Evolutionary conservation across 2,888 invertebrate genomes (phyloP).

Genomic region (Biston stratarius): DNA sequence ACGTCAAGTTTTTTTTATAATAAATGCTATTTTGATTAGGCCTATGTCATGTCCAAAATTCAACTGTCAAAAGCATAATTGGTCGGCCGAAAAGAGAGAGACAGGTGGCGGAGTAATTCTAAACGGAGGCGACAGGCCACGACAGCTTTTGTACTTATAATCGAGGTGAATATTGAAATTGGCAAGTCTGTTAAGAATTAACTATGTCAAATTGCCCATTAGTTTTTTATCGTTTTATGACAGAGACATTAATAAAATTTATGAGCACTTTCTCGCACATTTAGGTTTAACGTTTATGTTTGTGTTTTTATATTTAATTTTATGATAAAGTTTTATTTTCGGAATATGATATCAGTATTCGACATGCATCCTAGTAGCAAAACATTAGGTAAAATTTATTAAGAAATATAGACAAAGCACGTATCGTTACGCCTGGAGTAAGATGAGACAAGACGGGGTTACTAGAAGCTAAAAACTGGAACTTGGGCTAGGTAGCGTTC

Average conservation of each 20-base stretch:
- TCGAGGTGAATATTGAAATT: constrained; percentile 41
- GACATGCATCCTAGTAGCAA: too few relatives aligned
- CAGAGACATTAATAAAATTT: constrained; percentile 42
- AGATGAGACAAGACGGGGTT: too few relatives aligned
- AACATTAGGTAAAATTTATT: too few relatives aligned
- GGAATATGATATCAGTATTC: constrained; percentile 28
- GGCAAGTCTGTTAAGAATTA: constrained; percentile 44
- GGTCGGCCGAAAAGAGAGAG: constrained; percentile 77
- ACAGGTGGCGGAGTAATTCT: constrained; percentile 65
- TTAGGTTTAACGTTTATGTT: constrained; percentile 30
- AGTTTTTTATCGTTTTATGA: constrained; percentile 46
- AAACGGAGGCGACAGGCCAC: constrained; percentile 47
- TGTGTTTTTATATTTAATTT: constrained; percentile 37
- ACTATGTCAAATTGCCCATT: constrained; percentile 46
- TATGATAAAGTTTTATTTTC: constrained; percentile 29
- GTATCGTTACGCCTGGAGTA: too few relatives aligned
- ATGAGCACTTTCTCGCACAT: constrained; percentile 41
- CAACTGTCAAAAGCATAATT: constrained; percentile 87
- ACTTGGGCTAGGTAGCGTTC: too few relatives aligned
- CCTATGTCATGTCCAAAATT: constrained; percentile 87
- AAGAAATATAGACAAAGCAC: too few relatives aligned
- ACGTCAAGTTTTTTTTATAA: constrained; percentile 80
- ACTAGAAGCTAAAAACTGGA: too few relatives aligned
- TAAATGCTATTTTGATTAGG: constrained; percentile 88
- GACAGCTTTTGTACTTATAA: constrained; percentile 45